Evolutionary conservation across 2,113 vertebrate species (phyloP).

Genomic region (Illadopsis cleaveri): DNA sequence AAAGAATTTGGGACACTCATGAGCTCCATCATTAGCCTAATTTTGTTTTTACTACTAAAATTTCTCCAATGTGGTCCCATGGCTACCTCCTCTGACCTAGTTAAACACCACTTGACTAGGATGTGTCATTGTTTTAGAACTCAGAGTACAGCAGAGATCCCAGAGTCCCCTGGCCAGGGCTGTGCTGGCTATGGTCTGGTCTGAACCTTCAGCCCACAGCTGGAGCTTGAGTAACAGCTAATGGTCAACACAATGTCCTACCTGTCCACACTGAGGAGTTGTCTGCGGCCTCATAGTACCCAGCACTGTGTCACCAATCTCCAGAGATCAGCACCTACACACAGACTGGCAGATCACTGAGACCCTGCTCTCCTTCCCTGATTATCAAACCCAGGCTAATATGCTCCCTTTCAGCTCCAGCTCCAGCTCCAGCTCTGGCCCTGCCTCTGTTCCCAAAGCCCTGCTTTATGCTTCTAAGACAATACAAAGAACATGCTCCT

Average conservation of each 20-base stretch:
- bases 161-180: not conserved
- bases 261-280: not conserved
- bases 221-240: not conserved
- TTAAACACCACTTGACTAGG: not conserved
- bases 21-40: constrained; percentile 28
- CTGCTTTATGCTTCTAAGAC: not conserved
- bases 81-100: not conserved
- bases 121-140: not conserved
- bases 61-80: not conserved
- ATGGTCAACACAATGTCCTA: accelerated
- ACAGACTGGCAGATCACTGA: not conserved
- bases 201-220: not conserved
- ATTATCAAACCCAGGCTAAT: not conserved
- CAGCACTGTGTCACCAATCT: not conserved
- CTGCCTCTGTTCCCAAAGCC: not conserved
- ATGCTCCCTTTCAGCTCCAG: not conserved
- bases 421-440: not conserved
- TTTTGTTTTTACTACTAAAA: constrained; percentile 41
- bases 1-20: not conserved
- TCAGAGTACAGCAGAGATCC: not conserved
- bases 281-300: not conserved
- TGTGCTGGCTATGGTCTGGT: not conserved
- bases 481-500: not conserved
- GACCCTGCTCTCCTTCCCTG: not conserved
- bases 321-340: not conserved